Percentiles rank a stretch among this genome's conserved stretches.
Conservation (phyloP, 1,140 invertebrate species). For the Ladona fulva region DNA sequence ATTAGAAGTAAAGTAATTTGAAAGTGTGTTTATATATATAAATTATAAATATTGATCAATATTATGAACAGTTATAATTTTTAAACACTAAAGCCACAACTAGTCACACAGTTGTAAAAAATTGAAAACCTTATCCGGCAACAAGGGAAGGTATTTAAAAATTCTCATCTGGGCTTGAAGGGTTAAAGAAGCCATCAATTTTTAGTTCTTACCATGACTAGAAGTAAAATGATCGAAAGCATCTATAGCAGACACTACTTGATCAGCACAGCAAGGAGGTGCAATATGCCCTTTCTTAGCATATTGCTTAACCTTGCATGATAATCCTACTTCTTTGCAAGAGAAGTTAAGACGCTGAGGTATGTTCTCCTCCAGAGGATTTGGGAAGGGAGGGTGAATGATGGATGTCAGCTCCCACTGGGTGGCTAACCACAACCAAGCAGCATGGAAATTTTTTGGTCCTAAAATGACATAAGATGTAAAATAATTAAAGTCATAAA, state of each 20-base stretch:
- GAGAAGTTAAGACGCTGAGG: slow-evolving; percentile 18
- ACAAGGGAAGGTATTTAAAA: no score
- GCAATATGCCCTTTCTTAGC: slow-evolving; percentile 16
- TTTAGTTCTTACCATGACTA: not conserved
- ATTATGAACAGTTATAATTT: no score
- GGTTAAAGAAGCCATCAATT: no score
- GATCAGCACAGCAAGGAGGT: slow-evolving; percentile 26
- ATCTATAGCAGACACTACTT: slow-evolving; percentile 20
- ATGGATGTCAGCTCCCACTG: slow-evolving; percentile 23
- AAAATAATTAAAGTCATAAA: no score
- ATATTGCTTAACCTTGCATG: slow-evolving; percentile 18
- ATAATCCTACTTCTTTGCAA: slow-evolving; percentile 23
- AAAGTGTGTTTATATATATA: no score
- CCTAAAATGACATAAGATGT: not conserved
- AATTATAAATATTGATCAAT: no score
- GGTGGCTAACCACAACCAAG: slow-evolving; percentile 23
- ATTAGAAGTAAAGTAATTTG: no score
- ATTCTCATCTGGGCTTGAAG: no score
- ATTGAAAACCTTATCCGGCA: no score
- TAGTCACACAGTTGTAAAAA: no score
- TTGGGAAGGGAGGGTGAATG: slow-evolving; percentile 13
- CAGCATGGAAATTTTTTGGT: not conserved
- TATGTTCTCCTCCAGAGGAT: not conserved
- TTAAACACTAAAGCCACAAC: no score
- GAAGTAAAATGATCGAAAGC: slow-evolving; percentile 17